Evolutionary conservation across 2,113 vertebrate species (phyloP).

Genomic region (Mola mola): DNA sequence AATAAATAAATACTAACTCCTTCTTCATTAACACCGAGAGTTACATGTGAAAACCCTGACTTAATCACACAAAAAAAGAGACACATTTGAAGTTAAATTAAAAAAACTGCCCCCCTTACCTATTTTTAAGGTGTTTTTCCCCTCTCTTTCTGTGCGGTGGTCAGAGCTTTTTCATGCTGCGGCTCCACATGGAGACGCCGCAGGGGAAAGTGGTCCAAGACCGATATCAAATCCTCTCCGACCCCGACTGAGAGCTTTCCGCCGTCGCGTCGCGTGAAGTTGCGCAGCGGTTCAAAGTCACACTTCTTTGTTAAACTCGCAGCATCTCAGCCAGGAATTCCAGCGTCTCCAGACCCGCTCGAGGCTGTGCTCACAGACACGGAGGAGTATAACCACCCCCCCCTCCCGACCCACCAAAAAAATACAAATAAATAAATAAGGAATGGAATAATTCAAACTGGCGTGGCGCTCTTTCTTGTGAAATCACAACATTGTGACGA

Average conservation of each 20-base stretch:
- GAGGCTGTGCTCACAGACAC: conserved; percentile 2
- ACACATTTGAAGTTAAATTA: too few relatives aligned
- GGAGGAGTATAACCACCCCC: too few relatives aligned
- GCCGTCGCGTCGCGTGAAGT: conserved; percentile 37
- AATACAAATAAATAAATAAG: background rate
- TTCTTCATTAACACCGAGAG: too few relatives aligned
- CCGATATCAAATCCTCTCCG: conserved; percentile 11
- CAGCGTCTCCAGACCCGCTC: background rate
- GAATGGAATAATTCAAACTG: background rate
- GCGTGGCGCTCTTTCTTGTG: background rate
- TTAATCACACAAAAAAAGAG: too few relatives aligned
- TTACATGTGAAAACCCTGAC: too few relatives aligned
- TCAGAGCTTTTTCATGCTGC: conserved; percentile 9
- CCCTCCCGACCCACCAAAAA: too few relatives aligned
- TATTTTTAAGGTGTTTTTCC: background rate
- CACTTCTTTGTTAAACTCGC: conserved; percentile 24
- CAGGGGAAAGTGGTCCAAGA: conserved; percentile 34
- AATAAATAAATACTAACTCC: too few relatives aligned
- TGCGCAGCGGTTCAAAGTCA: conserved; percentile 30
- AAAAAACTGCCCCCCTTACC: conserved; percentile 36
- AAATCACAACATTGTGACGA: conserved; percentile 3
- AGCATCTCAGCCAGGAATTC: conserved; percentile 10
- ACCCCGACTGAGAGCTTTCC: conserved; percentile 1
- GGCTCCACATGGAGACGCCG: conserved; percentile 31
- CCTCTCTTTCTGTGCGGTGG: too few relatives aligned